These are phyloP conservation scores for Rhabdomys dilectus DNA, from an alignment of 2,113 vertebrate genomes.

Conservation along the genomic window DNA sequence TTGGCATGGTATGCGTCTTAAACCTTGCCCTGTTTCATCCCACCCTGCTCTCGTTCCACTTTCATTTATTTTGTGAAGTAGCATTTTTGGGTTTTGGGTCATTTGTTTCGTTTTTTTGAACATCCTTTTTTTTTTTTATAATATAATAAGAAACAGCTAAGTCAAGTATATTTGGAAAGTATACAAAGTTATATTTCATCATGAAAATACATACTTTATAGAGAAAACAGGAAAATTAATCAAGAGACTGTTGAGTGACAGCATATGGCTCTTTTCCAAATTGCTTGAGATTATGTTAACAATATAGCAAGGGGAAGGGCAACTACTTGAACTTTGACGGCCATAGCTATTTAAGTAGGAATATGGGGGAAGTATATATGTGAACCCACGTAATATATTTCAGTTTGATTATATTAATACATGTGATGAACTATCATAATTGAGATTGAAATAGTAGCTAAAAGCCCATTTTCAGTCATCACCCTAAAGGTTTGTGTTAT, in stretches of 20 bases:
- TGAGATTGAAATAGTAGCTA: not conserved
- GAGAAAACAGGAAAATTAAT: not conserved
- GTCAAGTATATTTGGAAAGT: conserved; percentile 22
- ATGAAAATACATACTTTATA: not conserved
- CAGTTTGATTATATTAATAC: conserved; percentile 45
- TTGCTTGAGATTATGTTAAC: not conserved
- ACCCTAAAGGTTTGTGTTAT: not conserved
- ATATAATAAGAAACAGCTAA: not conserved
- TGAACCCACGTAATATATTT: not conserved
- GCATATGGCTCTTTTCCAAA: conserved; percentile 6
- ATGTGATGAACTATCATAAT: not conserved
- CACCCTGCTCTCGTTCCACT: not conserved
- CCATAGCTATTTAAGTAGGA: not conserved
- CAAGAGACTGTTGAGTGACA: conserved; percentile 35
- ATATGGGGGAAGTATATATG: not conserved
- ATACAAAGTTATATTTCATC: conserved; percentile 30
- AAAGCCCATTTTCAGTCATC: not conserved
- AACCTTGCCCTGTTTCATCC: not conserved
- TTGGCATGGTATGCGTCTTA: not conserved
- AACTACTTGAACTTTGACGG: conserved; percentile 38
- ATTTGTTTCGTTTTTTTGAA: not conserved
- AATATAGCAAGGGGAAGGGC: not conserved
- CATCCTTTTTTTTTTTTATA: conserved; percentile 35
- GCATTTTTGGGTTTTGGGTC: not conserved
- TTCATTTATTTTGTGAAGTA: not conserved